Evolutionary conservation across 2,888 invertebrate species (phyloP).

Genomic region (Esperia sulphurella): DNA sequence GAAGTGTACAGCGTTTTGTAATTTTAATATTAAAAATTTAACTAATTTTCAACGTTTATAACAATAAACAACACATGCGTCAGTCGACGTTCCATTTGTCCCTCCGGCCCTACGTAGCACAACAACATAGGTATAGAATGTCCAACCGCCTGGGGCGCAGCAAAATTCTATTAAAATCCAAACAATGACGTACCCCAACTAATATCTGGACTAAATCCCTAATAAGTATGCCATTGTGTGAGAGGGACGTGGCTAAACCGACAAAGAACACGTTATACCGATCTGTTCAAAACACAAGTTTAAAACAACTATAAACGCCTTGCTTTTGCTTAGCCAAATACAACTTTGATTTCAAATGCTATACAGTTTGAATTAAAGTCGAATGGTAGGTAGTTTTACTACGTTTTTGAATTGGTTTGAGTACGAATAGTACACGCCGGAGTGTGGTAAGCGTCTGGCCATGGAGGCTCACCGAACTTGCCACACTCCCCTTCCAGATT

Average conservation of each 20-base stretch:
- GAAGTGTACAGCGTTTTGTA: no score
- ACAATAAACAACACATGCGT: slow-evolving; percentile 34
- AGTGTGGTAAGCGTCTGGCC: slow-evolving; percentile 78
- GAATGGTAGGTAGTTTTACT: slow-evolving; percentile 21
- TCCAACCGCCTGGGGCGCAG: slow-evolving; percentile 67
- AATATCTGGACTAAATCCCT: slow-evolving; percentile 80
- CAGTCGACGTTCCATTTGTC: slow-evolving; percentile 28
- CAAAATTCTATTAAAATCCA: slow-evolving; percentile 77
- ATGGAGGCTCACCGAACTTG: slow-evolving; percentile 77
- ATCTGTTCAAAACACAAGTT: slow-evolving; percentile 41
- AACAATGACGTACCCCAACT: slow-evolving; percentile 78
- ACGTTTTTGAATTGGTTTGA: slow-evolving; percentile 26
- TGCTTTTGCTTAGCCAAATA: slow-evolving; percentile 16
- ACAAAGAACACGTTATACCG: slow-evolving; percentile 79
- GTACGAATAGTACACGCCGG: slow-evolving; percentile 61
- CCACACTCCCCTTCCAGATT: slow-evolving; percentile 77
- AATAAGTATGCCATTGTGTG: slow-evolving; percentile 80
- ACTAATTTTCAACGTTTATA: no score
- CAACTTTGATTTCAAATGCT: not conserved
- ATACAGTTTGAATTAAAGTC: slow-evolving; percentile 25
- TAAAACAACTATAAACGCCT: slow-evolving; percentile 12
- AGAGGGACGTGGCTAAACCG: slow-evolving; percentile 74
- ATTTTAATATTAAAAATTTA: no score
- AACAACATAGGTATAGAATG: slow-evolving; percentile 44
- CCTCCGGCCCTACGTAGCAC: slow-evolving; percentile 30